Base-by-base conservation (phyloP, 2,888 invertebrate species). In the Helobdella robusta region DNA sequence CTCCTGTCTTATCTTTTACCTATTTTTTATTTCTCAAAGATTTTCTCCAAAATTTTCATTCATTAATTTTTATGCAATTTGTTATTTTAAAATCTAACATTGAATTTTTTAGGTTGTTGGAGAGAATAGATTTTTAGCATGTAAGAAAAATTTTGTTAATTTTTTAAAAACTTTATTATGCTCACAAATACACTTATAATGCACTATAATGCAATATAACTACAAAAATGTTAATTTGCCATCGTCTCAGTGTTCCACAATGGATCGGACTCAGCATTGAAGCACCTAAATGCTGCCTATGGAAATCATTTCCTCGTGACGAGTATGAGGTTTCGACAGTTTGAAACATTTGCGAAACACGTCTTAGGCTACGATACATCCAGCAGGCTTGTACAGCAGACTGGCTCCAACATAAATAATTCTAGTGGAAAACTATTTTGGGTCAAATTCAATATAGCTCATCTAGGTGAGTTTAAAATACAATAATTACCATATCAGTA, bases 231-330 rank as follows among this genome's bases (percentile, higher is more conserved):
- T n/a, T n/a, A n/a, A n/a, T n/a, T n/a, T n/a, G n/a, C n/a, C n/a
- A n/a, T n/a, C n/a, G n/a, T n/a, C 44, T n/a, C 44, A 40, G 56
- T 56, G 28, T 2, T 56, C 25, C 2, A 3, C 2, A 32, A n/a
- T 1, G 56, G 56, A 1, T 30, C 56, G 56, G 56, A 56, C 5
- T 30, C 32, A 2, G 56, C 25, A n/a, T 6, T 56, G 8, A 56
- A 56, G 28, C 28, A 25, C 56, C 25, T 56, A 28, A 56, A 56
- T n/a, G 56, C 56, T 28, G 56, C 56, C 32, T 56, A 56, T 32
- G 56, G 56, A 4, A 3, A 32, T n/a, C 56, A 56, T 28, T n/a
- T 30, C 5, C 5, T n/a, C 28, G 23, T 56, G 30, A 2, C 18
- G 18, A 25, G 30, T 6, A 56, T 32, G 3, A 28, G 30, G 3